Percentiles rank a stretch among this genome's conserved stretches.
phyloP scores from a whole-genome alignment of 2,888 invertebrate species.

The Eurois occulta region DNA sequence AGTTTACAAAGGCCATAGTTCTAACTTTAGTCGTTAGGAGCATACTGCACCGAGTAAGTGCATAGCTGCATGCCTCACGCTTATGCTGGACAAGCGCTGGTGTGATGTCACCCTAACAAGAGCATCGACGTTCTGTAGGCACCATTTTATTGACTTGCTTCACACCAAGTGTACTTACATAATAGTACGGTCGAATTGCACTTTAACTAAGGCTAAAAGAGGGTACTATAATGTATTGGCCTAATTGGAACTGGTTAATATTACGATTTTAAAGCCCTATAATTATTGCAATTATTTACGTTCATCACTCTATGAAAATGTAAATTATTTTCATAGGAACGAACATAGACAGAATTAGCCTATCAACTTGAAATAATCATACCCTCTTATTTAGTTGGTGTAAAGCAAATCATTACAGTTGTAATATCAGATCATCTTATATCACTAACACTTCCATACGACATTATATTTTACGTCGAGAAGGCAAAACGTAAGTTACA shows the following conservation, averaged over 20 bases:
- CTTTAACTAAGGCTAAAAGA: slow-evolving; percentile 30
- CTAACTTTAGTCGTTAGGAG: slow-evolving; percentile 30
- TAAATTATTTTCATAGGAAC: slow-evolving; percentile 9
- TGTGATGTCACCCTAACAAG: slow-evolving; percentile 25
- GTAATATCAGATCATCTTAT: slow-evolving; percentile 61
- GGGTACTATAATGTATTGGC: not conserved
- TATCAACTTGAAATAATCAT: not conserved
- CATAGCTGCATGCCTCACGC: not conserved
- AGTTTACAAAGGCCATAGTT: slow-evolving; percentile 57
- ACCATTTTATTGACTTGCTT: slow-evolving; percentile 61
- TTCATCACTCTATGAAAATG: not conserved
- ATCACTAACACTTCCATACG: slow-evolving; percentile 47
- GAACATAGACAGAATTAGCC: not conserved
- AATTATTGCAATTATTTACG: slow-evolving; percentile 4
- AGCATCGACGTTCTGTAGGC: slow-evolving; percentile 49
- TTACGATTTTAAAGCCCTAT: not conserved
- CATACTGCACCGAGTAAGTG: slow-evolving; percentile 7
- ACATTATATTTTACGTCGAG: slow-evolving; percentile 48
- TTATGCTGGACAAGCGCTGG: not conserved
- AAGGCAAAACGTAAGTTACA: slow-evolving; percentile 53
- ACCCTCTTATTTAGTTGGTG: slow-evolving; percentile 31
- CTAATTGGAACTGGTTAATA: not conserved
- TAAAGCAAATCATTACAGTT: slow-evolving; percentile 51
- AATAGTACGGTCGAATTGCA: slow-evolving; percentile 32
- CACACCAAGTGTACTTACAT: slow-evolving; percentile 42